Evolutionary conservation across 2,797 vertebrate genomes (phyloP).

Genomic region (Ctenochaetus hawaiiensis): DNA sequence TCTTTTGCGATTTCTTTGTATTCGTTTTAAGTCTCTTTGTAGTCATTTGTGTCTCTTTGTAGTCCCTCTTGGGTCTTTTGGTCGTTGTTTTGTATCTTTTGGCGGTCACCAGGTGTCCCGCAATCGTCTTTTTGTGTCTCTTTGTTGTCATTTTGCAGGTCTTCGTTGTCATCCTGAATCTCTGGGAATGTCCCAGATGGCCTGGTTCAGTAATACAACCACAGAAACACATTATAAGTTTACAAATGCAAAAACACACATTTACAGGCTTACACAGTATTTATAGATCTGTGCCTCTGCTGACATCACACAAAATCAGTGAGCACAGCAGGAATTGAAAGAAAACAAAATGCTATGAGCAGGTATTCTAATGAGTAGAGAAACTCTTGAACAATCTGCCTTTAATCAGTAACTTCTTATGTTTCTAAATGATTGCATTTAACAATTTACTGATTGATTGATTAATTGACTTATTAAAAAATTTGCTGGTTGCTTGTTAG

Average conservation of each 20-base stretch:
- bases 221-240: not conserved
- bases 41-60: not conserved
- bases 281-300: not conserved
- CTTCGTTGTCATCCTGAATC: not conserved
- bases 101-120: not conserved
- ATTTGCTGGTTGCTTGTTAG: not conserved
- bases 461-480: not conserved
- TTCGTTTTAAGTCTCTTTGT: not conserved
- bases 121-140: not conserved
- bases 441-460: not conserved
- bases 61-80: not conserved
- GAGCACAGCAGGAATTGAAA: not conserved
- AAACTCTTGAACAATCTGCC: not conserved
- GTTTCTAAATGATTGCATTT: not conserved
- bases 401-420: constrained; percentile 1
- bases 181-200: no score
- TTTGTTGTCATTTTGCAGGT: not conserved
- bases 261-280: not conserved
- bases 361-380: not conserved
- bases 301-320: not conserved
- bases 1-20: not conserved
- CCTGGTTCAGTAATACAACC: not conserved
- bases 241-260: not conserved
- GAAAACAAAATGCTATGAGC: not conserved
- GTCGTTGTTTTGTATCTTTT: not conserved